Base-by-base conservation (phyloP, 2,797 vertebrate genomes). In the Pelochelys cantorii region DNA sequence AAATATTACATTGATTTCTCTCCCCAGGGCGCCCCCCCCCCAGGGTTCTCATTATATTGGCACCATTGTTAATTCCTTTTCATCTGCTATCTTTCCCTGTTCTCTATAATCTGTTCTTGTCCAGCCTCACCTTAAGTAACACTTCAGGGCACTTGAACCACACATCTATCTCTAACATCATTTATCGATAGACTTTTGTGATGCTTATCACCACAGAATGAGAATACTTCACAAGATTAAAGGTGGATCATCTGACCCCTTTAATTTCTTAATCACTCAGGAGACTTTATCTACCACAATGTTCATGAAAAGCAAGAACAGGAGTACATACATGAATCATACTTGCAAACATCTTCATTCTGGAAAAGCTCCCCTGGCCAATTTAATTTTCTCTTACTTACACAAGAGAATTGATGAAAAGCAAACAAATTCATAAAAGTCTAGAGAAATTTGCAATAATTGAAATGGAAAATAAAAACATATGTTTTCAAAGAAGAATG, bases 141-240 rank as follows among this genome's bases (percentile, higher is more conserved):
- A 3, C 0, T 90, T 91, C 54, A 85, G 92, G 82, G 90, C 92
- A 92, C 31, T 53, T 79, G 83, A 77, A 93, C 52, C 94, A 68
- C 85, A 83, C 84, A 59, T 88, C 90, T 71, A 42, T 84, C 68
- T 85, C 86, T 90, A 92, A 90, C 31, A 37, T 89, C 62, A 79
- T 94, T 92, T 90, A 84, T 59, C 75, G 82, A 83, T 14, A 93
- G 42, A 48, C 3, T 13, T 25, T 42, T 77, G 42, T 29, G 92
- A 90, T 89, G 80, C 89, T 91, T 90, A 87, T 34, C 65, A 48
- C 42, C 42, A 52, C 25, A 90, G 68, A 94, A 81, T 65, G 22
- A 81, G 95, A 87, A 90, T 83, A 87, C 86, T 95, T 90, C 31
- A 74, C 42, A 92, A 96, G 88, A 95, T 96, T 90, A 92, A 93